Percentiles rank a stretch among this genome's conserved stretches.
phyloP scores from a whole-genome alignment of 2,888 invertebrate genomes.

The Paralinhomoeus sp. region DNA sequence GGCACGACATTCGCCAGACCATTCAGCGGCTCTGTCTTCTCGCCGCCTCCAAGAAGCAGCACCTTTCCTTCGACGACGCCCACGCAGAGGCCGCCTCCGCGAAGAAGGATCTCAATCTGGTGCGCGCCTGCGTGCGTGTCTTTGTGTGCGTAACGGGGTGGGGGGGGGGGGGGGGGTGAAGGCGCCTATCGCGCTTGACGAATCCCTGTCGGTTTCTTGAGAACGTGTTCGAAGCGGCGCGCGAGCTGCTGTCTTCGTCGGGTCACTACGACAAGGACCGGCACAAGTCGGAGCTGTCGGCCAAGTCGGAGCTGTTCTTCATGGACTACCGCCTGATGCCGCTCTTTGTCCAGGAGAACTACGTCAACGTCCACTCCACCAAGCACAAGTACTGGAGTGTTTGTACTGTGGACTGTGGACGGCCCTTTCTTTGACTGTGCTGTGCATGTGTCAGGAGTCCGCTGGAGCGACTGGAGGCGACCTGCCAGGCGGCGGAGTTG shows the following conservation, averaged over 20 bases:
- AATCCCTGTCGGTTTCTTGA: no score
- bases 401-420: not conserved
- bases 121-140: conserved; percentile 22
- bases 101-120: conserved; percentile 61
- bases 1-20: conserved; percentile 67
- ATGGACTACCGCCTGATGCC: conserved; percentile 88
- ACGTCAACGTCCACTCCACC: conserved; percentile 39
- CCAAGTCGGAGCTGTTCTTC: conserved; percentile 76
- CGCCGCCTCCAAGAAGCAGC: conserved; percentile 36
- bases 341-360: conserved; percentile 92
- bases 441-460: not conserved
- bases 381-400: not conserved
- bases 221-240: conserved; percentile 24
- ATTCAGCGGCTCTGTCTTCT: conserved; percentile 60
- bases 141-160: not conserved
- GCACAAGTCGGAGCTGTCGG: conserved; percentile 28
- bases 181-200: no score
- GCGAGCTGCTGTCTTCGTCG: conserved; percentile 42
- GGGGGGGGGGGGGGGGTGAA: conserved; percentile 7
- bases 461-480: not conserved
- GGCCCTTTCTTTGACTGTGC: not conserved
- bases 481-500: conserved; percentile 46
- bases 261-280: no score
- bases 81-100: conserved; percentile 37
- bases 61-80: conserved; percentile 34